Conservation (phyloP, 2,113 vertebrate genomes). For the Emydocephalus ijimae region DNA sequence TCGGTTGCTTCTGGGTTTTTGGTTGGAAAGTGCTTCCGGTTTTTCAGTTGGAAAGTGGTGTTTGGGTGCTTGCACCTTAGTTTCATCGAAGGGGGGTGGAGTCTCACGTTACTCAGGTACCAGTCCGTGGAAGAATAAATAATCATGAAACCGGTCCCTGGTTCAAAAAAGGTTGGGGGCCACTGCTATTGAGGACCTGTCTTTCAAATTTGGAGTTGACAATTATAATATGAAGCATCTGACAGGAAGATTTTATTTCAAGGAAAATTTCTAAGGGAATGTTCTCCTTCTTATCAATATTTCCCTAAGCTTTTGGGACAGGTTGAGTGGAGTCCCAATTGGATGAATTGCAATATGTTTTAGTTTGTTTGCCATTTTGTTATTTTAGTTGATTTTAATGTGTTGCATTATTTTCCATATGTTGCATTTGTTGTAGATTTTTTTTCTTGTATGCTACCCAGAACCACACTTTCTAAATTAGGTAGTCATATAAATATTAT, state of each 20-base stretch:
- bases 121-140: no score
- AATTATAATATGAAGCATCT: neutral
- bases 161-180: no score
- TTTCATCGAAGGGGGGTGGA: no score
- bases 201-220: neutral
- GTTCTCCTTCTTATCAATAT: neutral
- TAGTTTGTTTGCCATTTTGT: neutral
- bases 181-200: neutral
- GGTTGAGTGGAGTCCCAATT: neutral
- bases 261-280: conserved; percentile 8
- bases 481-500: neutral
- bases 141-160: no score
- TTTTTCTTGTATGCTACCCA: neutral
- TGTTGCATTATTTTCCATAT: neutral
- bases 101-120: no score
- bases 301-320: neutral
- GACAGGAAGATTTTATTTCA: conserved; percentile 11
- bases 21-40: no score
- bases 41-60: no score
- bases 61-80: no score
- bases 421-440: neutral
- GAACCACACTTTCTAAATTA: neutral
- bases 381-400: neutral
- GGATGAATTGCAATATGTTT: neutral
- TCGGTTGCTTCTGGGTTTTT: no score